Conservation (phyloP, 2,113 vertebrate genomes). For the Salvelinus namaycush region DNA sequence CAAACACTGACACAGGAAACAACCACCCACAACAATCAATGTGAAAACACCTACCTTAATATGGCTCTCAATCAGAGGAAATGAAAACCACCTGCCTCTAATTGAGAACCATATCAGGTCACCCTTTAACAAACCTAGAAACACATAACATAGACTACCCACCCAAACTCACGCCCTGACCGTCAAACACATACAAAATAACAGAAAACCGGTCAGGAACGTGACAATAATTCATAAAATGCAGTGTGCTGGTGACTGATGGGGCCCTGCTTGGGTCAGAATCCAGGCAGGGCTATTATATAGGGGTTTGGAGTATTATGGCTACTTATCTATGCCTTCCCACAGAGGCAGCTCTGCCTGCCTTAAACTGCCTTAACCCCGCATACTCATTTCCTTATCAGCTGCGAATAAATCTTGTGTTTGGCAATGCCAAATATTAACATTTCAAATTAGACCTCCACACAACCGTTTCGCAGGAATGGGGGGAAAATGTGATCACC, state of each 20-base stretch:
- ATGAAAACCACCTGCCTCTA: too few relatives aligned
- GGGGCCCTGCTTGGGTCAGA: constrained; percentile 45
- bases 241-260: constrained; percentile 43
- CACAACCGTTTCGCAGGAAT: constrained; percentile 31
- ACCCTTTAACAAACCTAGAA: too few relatives aligned
- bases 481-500: constrained; percentile 25
- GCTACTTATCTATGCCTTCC: constrained; percentile 51
- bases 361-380: neutral
- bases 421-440: constrained; percentile 50
- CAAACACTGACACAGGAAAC: too few relatives aligned
- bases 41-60: too few relatives aligned
- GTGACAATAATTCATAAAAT: constrained; percentile 64
- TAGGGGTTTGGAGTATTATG: constrained; percentile 48
- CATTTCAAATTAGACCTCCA: constrained; percentile 45
- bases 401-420: constrained; percentile 41
- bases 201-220: too few relatives aligned
- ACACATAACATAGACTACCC: too few relatives aligned
- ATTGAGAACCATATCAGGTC: too few relatives aligned
- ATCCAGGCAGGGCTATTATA: constrained; percentile 61
- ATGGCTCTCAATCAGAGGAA: too few relatives aligned
- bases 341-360: constrained; percentile 34
- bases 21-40: too few relatives aligned
- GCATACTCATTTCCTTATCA: constrained; percentile 33
- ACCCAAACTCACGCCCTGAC: too few relatives aligned
- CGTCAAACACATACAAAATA: too few relatives aligned